These are phyloP conservation scores for Drosophila ananassae DNA, from an alignment of 1,140 invertebrate species.

Conservation along the genomic window DNA sequence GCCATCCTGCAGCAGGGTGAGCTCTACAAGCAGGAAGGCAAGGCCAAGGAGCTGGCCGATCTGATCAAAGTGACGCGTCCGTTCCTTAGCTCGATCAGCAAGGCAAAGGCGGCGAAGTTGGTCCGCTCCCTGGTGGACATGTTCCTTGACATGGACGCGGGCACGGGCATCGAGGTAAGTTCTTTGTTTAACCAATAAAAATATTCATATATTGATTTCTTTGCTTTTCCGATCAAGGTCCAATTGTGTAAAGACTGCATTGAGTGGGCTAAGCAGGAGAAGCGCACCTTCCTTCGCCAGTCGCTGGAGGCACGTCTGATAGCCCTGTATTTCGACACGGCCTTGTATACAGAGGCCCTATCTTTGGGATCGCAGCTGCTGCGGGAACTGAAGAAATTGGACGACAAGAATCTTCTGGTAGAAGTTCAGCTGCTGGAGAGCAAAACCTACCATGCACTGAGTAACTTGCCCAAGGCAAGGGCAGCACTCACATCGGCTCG, in stretches of 20 bases:
- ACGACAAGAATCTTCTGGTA: slow-evolving; percentile 99
- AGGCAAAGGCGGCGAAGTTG: slow-evolving; percentile 99
- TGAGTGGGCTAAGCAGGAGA: slow-evolving; percentile 99
- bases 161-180: slow-evolving; percentile 92
- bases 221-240: slow-evolving; percentile 81
- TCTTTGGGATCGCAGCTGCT: slow-evolving; percentile 93
- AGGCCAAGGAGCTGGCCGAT: slow-evolving; percentile 96
- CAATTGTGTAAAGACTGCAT: slow-evolving; percentile 98
- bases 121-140: slow-evolving; percentile 98
- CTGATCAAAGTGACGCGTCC: slow-evolving; percentile 97
- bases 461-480: slow-evolving; percentile 98
- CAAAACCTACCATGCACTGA: slow-evolving; percentile 98
- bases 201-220: background rate
- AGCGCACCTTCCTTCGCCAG: slow-evolving; percentile 98
- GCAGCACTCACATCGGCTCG: slow-evolving; percentile 98
- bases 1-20: slow-evolving; percentile 95
- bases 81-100: slow-evolving; percentile 97
- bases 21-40: slow-evolving; percentile 95
- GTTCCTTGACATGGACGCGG: slow-evolving; percentile 98
- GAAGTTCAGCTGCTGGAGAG: slow-evolving; percentile 98
- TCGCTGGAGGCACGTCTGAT: slow-evolving; percentile 97
- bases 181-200: background rate
- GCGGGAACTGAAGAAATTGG: slow-evolving; percentile 98
- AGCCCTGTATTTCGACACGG: slow-evolving; percentile 97
- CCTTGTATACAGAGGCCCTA: slow-evolving; percentile 94